These are phyloP conservation scores for Penaeus indicus DNA, from an alignment of 1,140 invertebrate genomes.

Conservation along the genomic window DNA sequence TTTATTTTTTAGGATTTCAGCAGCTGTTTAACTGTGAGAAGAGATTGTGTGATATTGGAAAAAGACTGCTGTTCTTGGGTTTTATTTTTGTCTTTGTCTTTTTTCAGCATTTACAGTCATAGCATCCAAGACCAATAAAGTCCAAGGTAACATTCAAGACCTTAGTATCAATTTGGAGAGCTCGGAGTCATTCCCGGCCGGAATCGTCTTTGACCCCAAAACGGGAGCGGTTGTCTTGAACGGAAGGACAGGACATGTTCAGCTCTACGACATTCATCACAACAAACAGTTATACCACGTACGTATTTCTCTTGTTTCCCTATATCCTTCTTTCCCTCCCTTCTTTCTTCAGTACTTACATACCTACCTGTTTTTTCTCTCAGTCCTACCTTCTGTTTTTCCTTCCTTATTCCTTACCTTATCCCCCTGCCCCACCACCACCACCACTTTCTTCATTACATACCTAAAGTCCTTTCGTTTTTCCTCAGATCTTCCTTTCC, in stretches of 20 bases:
- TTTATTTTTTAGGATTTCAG: too few relatives aligned
- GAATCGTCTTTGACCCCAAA: slow-evolving; percentile 78
- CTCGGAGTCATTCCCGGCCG: slow-evolving; percentile 74
- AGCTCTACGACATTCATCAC: slow-evolving; percentile 81
- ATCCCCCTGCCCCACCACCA: too few relatives aligned
- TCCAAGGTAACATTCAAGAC: slow-evolving; percentile 40
- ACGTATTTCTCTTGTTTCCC: slow-evolving; percentile 69
- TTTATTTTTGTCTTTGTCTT: background rate
- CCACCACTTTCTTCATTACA: slow-evolving; percentile 24
- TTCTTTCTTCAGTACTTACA: too few relatives aligned
- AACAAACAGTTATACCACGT: slow-evolving; percentile 83
- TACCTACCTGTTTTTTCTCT: too few relatives aligned
- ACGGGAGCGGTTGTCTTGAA: slow-evolving; percentile 81
- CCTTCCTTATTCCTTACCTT: too few relatives aligned
- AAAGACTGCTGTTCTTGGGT: background rate
- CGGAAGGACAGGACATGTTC: slow-evolving; percentile 82
- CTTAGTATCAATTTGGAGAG: slow-evolving; percentile 29
- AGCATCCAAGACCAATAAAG: slow-evolving; percentile 14
- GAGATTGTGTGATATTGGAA: too few relatives aligned
- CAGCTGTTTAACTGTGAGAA: too few relatives aligned
- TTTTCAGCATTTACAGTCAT: slow-evolving; percentile 41
- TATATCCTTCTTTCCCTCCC: too few relatives aligned
- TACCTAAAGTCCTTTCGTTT: background rate
- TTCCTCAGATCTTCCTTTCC: background rate
- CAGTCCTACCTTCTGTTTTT: too few relatives aligned